Evolutionary conservation across 2,113 vertebrate species (phyloP).

Genomic region (Proteles cristata): DNA sequence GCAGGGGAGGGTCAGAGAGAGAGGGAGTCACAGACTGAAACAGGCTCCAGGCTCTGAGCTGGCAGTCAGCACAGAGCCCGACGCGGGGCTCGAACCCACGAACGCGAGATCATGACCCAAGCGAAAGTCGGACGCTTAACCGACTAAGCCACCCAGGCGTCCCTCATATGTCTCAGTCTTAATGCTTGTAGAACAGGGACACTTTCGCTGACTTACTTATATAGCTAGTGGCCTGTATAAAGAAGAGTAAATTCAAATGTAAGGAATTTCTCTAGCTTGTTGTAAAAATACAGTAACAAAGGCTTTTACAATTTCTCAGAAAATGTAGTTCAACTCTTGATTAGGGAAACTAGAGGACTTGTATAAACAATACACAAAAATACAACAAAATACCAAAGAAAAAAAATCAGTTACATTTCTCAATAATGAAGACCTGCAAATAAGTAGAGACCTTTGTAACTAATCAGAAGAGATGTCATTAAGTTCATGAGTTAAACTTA

Average conservation of each 20-base stretch:
- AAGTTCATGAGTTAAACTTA: background rate
- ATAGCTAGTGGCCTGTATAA: background rate
- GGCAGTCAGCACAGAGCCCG: too few relatives aligned
- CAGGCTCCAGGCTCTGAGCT: too few relatives aligned
- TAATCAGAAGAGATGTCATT: background rate
- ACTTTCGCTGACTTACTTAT: background rate
- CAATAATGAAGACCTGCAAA: background rate
- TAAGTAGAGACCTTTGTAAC: conserved; percentile 2
- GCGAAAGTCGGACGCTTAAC: too few relatives aligned
- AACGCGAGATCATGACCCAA: too few relatives aligned
- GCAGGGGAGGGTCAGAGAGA: too few relatives aligned
- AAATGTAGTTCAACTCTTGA: background rate
- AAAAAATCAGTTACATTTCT: background rate
- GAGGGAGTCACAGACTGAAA: too few relatives aligned
- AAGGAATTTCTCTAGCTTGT: background rate
- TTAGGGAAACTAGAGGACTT: background rate
- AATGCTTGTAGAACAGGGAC: background rate
- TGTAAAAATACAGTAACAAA: background rate
- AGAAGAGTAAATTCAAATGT: background rate
- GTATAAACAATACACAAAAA: background rate
- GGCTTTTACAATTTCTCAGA: background rate
- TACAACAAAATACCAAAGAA: background rate
- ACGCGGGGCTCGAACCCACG: too few relatives aligned
- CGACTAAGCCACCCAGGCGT: too few relatives aligned
- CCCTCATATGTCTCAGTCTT: background rate